Evolutionary conservation across 92 coral and sea anemone genomes (phyloP).

Genomic region (Paramuricea clavata): DNA sequence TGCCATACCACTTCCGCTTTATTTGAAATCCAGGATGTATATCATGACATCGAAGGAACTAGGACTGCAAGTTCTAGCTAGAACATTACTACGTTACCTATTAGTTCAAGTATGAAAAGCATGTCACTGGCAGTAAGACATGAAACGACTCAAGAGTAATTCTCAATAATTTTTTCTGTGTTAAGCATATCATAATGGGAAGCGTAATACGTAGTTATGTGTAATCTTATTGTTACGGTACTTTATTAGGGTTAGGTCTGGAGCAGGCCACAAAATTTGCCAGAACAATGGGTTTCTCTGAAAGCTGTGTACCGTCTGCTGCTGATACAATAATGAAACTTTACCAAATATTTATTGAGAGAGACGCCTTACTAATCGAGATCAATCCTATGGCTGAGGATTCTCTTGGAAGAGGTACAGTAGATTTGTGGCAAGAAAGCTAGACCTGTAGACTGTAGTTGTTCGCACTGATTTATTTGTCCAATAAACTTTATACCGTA

Average conservation of each 20-base stretch:
- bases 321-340: conserved; percentile 84
- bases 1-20: too few species aligned
- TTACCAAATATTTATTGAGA: conserved; percentile 80
- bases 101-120: not conserved
- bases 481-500: too few species aligned
- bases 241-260: conserved; percentile 70
- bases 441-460: too few species aligned
- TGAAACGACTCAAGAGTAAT: too few species aligned
- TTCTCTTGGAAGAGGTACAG: conserved; percentile 86
- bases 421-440: not conserved
- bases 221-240: not conserved
- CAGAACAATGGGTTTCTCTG: conserved; percentile 88
- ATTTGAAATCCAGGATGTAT: too few species aligned
- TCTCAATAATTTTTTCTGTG: too few species aligned
- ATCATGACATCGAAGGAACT: too few species aligned
- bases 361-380: conserved; percentile 89
- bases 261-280: conserved; percentile 86
- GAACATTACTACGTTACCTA: not conserved
- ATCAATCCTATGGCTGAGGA: conserved; percentile 98
- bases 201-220: too few species aligned
- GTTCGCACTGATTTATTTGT: too few species aligned
- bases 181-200: too few species aligned
- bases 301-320: conserved; percentile 82
- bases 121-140: too few species aligned
- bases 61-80: too few species aligned